Evolutionary conservation across 1,140 invertebrate species (phyloP).

Genomic region (Drosophila leontia): DNA sequence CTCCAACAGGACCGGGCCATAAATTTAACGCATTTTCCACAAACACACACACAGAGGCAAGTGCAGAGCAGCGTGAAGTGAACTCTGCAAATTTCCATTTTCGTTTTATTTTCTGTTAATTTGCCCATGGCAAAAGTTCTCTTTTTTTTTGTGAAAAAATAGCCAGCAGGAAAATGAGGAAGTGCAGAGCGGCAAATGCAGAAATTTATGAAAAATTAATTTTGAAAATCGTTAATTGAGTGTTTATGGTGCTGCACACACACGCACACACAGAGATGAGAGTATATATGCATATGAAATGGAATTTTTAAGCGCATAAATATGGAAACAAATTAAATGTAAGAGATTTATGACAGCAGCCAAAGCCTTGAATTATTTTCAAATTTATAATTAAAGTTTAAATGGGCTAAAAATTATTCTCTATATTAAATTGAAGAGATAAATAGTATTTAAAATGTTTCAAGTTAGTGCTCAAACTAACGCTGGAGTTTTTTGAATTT

Average conservation of each 20-base stretch:
- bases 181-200: constrained; percentile 53
- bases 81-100: constrained; percentile 60
- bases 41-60: constrained; percentile 28
- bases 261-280: constrained; percentile 33
- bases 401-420: accelerated
- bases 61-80: constrained; percentile 23
- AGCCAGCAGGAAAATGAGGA: constrained; percentile 59
- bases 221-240: constrained; percentile 84
- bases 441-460: background rate
- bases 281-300: constrained; percentile 25
- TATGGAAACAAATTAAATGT: constrained; percentile 73
- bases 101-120: constrained; percentile 79
- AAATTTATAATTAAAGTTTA: constrained; percentile 25
- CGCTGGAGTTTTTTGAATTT: accelerated
- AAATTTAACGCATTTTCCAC: constrained; percentile 78
- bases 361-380: constrained; percentile 51
- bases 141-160: constrained; percentile 41
- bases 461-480: background rate
- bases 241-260: constrained; percentile 71
- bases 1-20: constrained; percentile 52
- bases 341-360: constrained; percentile 61
- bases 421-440: background rate
- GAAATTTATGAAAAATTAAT: constrained; percentile 84
- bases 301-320: constrained; percentile 67
- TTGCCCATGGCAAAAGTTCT: constrained; percentile 30